phyloP scores from a whole-genome alignment of 2,888 invertebrate genomes.

The Eristalis pertinax region DNA sequence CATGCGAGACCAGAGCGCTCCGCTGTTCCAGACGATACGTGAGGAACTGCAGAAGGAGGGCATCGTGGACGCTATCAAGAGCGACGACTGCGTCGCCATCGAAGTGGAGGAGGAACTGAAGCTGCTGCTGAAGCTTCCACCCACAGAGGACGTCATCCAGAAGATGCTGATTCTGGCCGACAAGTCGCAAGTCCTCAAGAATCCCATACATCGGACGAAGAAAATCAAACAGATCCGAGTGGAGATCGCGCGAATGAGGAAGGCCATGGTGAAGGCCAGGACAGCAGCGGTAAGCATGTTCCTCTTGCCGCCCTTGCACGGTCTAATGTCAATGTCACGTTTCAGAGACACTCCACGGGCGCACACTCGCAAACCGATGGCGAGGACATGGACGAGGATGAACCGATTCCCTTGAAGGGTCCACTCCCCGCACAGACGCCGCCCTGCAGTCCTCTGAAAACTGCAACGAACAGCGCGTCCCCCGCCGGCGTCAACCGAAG shows the following conservation, averaged over 20 bases:
- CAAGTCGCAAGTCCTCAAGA: slow-evolving; percentile 84
- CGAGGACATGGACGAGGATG: slow-evolving; percentile 76
- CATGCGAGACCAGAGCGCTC: slow-evolving; percentile 93
- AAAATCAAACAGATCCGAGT: slow-evolving; percentile 83
- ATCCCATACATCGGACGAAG: slow-evolving; percentile 84
- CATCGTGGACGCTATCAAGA: slow-evolving; percentile 78
- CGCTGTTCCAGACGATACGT: slow-evolving; percentile 89
- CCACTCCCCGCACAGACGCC: slow-evolving; percentile 78
- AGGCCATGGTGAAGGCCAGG: slow-evolving; percentile 78
- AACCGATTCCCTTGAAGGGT: slow-evolving; percentile 52
- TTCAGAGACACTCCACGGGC: slow-evolving; percentile 69
- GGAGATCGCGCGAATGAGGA: slow-evolving; percentile 84
- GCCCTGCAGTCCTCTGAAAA: slow-evolving; percentile 81
- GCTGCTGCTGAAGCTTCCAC: slow-evolving; percentile 78
- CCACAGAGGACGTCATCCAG: slow-evolving; percentile 78
- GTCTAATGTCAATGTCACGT: neutral
- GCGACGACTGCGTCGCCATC: slow-evolving; percentile 83
- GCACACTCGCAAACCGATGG: slow-evolving; percentile 78
- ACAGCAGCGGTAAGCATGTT: slow-evolving; percentile 76
- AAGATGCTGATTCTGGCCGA: slow-evolving; percentile 85
- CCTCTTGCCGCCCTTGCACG: neutral
- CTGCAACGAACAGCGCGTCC: slow-evolving; percentile 80
- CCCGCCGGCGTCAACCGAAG: slow-evolving; percentile 81
- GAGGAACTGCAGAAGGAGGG: slow-evolving; percentile 85
- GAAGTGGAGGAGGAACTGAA: slow-evolving; percentile 84